Evolutionary conservation across 2,113 vertebrate species (phyloP), one percentile per base, ranked within the genome.

Genomic region (Acrocephalus arundinaceus): DNA sequence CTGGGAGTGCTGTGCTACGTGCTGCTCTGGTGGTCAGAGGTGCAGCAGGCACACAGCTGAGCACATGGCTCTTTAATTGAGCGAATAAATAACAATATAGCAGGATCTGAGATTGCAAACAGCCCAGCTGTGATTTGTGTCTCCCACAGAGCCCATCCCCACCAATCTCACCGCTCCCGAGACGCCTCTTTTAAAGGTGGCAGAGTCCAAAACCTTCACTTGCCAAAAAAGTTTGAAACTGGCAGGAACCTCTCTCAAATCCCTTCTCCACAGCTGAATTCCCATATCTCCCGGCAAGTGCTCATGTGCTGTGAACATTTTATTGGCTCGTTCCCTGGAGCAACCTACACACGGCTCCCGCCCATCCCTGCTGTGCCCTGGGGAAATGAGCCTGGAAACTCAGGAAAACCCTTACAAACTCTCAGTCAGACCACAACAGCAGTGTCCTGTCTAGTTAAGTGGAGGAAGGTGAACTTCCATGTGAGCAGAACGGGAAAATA

Each of bases 191-290:
- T 43, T 3, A 18, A 25, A 70, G 45, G 66, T 54, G 80, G 13
- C 58, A 43, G 31, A 51, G 78, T 7, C 85, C 54, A 89, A 91
- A 91, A 13, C 41, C 41, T 28, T 72, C 5, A 0, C 62, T 75
- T 78, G 93, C 89, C 81, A 87, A 66, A 54, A 72, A 92, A 91
- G 58, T 87, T 91, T 66, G 80, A 76, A 96, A 81, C 84, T 92
- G 65, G 16, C 91, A 72, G 76, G 73, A 91, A 13, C 41, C 9
- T 16, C 62, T 73, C 87, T 37, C 28, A 52, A 61, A 45, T 37
- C 62, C 52, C 68, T 91, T 94, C 54, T 76, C 71, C 0, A 0
- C 78, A 28, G 41, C 28, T 93, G 87, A 91, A 87, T 87, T 58
- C 62, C 85, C 28, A 0, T 27, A 10, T 63, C 68, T 86, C 73